These are phyloP conservation scores for Paracentrotus lividus DNA, from an alignment of 53 echinoderm and acorn worm species.

Conservation along the genomic window DNA sequence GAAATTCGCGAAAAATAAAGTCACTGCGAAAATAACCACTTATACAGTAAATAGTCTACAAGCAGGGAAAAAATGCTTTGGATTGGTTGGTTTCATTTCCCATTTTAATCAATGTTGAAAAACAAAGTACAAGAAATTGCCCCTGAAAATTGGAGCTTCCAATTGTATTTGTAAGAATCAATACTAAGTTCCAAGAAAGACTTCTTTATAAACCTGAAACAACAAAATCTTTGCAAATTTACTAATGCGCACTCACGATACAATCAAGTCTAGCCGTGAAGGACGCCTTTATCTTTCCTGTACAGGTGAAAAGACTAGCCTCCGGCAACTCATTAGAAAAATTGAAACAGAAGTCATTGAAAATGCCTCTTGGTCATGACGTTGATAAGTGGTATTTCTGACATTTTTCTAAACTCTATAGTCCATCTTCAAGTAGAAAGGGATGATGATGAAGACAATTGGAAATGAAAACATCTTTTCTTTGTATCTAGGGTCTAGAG, in stretches of 20 bases:
- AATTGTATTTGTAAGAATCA: neutral
- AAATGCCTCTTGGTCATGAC: conserved; percentile 20
- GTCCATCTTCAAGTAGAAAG: neutral
- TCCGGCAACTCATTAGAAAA: conserved; percentile 20
- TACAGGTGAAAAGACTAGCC: neutral
- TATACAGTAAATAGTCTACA: too few species aligned
- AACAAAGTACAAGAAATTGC: neutral
- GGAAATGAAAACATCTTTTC: neutral
- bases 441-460: neutral
- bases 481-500: neutral
- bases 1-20: too few species aligned
- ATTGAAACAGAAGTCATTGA: neutral
- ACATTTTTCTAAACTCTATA: neutral
- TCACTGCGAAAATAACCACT: too few species aligned
- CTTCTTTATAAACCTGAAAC: neutral
- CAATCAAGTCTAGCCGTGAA: neutral
- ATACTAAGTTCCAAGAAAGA: neutral
- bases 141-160: neutral
- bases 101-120: too few species aligned
- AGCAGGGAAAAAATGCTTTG: too few species aligned
- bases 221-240: neutral
- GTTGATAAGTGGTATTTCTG: conserved; percentile 4
- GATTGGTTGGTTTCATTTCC: too few species aligned
- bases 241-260: neutral
- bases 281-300: neutral